Evolutionary conservation across 1,140 invertebrate genomes (phyloP).

Genomic region (Ladona fulva): DNA sequence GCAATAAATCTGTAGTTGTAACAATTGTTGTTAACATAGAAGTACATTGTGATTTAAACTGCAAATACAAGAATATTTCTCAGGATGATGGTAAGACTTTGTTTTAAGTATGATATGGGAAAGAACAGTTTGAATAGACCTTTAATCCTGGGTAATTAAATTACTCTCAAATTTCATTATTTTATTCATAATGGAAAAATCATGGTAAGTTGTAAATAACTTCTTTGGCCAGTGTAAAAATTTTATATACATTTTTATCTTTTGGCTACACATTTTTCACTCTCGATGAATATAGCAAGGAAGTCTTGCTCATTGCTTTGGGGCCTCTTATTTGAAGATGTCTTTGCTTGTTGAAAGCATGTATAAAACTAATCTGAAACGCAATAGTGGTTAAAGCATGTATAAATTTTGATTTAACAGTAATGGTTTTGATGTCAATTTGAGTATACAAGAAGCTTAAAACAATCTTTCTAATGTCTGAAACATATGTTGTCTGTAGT

Average conservation of each 20-base stretch:
- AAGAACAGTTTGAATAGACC: background rate
- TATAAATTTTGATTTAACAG: background rate
- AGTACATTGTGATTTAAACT: background rate
- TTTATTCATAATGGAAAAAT: background rate
- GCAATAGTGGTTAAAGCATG: background rate
- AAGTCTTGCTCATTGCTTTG: background rate
- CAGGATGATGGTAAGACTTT: background rate
- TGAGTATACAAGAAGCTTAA: constrained; percentile 2
- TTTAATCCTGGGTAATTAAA: background rate
- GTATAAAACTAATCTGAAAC: background rate
- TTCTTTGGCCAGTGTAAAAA: background rate
- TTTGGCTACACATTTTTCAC: constrained; percentile 1
- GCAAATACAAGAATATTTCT: background rate
- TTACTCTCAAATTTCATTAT: background rate
- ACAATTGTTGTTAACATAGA: background rate
- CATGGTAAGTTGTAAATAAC: background rate
- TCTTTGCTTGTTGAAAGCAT: background rate
- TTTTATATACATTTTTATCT: constrained; percentile 9
- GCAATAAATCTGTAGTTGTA: background rate
- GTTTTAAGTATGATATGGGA: background rate
- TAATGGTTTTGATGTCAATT: constrained; percentile 3
- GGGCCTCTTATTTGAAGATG: background rate
- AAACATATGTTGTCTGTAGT: constrained; percentile 6
- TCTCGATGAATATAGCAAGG: background rate
- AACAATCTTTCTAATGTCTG: background rate